Evolutionary conservation across 2,797 vertebrate genomes (phyloP).

Genomic region (Sciurus vulgaris): DNA sequence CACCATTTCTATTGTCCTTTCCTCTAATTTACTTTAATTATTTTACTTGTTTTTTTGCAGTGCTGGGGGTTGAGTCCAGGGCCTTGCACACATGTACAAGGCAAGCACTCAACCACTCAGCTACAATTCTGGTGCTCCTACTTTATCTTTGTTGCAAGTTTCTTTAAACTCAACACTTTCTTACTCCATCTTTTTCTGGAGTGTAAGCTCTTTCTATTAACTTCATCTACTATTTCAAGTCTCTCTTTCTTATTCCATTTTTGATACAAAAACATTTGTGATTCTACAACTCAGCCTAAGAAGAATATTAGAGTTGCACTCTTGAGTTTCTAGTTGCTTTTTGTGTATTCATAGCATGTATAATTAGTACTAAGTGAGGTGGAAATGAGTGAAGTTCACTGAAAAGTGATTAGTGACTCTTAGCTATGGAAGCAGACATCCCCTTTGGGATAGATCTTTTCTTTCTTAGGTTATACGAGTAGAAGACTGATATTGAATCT

Average conservation of each 20-base stretch:
- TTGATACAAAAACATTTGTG: neutral
- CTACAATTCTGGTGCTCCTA: neutral
- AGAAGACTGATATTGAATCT: slow-evolving; percentile 60
- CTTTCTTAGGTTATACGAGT: slow-evolving; percentile 48
- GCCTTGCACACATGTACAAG: neutral
- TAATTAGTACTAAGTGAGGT: neutral
- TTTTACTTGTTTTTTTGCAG: neutral
- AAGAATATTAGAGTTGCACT: neutral
- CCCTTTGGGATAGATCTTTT: slow-evolving; percentile 16
- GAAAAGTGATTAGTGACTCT: slow-evolving; percentile 49
- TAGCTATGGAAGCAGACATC: neutral
- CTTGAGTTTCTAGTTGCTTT: neutral
- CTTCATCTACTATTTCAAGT: neutral
- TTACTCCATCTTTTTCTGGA: neutral
- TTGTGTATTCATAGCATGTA: neutral
- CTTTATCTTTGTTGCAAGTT: neutral
- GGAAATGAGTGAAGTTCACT: slow-evolving; percentile 4
- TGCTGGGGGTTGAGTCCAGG: neutral
- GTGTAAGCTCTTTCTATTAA: neutral
- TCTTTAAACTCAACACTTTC: neutral
- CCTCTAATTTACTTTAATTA: neutral
- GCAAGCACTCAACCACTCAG: neutral
- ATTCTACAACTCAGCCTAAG: neutral
- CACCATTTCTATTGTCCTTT: neutral
- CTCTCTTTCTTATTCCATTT: neutral